Evolutionary conservation across 2,797 vertebrate genomes (phyloP), one percentile per base, ranked within the genome.

Genomic region (Anomalospiza imberbis): DNA sequence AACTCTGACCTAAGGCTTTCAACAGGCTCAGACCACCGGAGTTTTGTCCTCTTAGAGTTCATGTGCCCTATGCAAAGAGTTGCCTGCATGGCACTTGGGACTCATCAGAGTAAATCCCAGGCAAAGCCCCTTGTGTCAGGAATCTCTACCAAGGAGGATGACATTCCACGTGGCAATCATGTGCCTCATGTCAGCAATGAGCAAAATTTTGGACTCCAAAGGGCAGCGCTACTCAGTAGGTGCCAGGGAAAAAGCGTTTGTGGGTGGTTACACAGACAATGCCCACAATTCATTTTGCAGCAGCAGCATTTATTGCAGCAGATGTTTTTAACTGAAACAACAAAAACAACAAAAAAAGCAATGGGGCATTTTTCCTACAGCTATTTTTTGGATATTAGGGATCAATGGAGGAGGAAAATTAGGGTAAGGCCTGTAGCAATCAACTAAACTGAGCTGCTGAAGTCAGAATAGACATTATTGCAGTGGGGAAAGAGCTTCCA

Each of bases 1-100:
- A 96, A 91, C 53, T 93, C 60, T 95, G 95, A 94, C 91, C 91
- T 54, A 94, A 94, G 80, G 79, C 77, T 96, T 87, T 87, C 71
- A 91, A 51, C 91, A 97, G 85, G 45, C 63, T 86, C 45, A 58
- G 95, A 96, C 96, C 95, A 96, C 95, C 93, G 0, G 88, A 71
- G 93, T 85, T 96, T 55, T 60, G 66, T 82, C 77, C 45, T 61
- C 66, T 53, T 12, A 13, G 8, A 25, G 50, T 10, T 67, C 70
- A 12, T 3, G 0, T 67, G 85, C 66, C 70, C 66, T 0, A 1
- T 5, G 54, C 34, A 44, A 60, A 51, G 1, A 0, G 20, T 7
- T 81, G 51, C 26, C 75, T 77, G 24, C 20, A 1, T 48, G 66
- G 88, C 73, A 48, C 58, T 24, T 28, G 47, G 47, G 42, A 15